Evolutionary conservation across 2,888 invertebrate genomes (phyloP).

Genomic region (Hesperia comma): DNA sequence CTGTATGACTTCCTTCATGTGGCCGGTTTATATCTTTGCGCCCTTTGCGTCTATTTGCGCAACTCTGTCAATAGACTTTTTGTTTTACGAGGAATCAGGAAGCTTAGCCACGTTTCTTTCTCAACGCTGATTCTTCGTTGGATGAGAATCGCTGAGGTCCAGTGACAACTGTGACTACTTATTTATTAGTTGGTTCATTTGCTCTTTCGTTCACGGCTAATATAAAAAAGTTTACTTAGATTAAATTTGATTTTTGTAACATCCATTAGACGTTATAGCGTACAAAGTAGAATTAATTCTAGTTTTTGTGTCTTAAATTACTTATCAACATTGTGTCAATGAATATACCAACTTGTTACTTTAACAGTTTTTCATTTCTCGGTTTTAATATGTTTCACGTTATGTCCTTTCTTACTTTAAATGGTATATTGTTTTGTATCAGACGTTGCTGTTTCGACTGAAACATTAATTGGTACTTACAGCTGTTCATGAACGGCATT

Average conservation of each 20-base stretch:
- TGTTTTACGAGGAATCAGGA: slow-evolving; percentile 30
- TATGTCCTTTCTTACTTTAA: background rate
- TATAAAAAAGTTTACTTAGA: no score
- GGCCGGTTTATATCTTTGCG: slow-evolving; percentile 31
- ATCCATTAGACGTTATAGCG: no score
- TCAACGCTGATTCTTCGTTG: background rate
- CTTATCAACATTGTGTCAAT: no score
- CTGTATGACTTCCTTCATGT: slow-evolving; percentile 10
- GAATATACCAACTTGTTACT: no score
- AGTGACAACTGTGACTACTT: background rate
- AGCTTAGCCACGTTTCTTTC: slow-evolving; percentile 14
- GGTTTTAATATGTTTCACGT: background rate
- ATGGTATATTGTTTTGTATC: slow-evolving; percentile 7
- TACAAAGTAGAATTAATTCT: no score
- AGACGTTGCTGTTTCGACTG: slow-evolving; percentile 12
- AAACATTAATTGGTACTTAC: slow-evolving; percentile 33
- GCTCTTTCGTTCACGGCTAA: no score
- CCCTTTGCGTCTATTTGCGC: slow-evolving; percentile 32
- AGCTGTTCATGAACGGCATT: slow-evolving; percentile 32
- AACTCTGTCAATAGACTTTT: slow-evolving; percentile 33
- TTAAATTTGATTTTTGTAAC: no score
- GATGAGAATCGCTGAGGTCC: no score
- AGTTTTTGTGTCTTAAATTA: no score
- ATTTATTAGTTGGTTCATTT: no score
- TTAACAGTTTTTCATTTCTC: background rate